A percentile compares a stretch with the other conserved stretches of the same genome.
phyloP scores from a whole-genome alignment of 2,797 vertebrate species.

The Knipowitschia caucasica region DNA sequence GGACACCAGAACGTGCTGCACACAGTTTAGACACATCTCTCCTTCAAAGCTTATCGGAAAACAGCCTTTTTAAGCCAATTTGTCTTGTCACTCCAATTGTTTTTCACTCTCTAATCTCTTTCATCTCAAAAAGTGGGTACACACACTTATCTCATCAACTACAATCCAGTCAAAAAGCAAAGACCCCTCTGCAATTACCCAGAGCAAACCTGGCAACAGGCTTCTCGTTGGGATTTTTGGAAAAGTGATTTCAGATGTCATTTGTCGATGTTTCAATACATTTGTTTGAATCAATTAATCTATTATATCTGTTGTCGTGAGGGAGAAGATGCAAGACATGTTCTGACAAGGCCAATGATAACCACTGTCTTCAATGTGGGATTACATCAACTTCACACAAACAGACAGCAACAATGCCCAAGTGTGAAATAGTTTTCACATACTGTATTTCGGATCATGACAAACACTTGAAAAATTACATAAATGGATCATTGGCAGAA shows the following conservation, averaged over 20 bases:
- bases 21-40: constrained; percentile 24
- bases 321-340: no score
- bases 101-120: constrained; percentile 44
- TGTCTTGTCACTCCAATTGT: constrained; percentile 48
- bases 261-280: neutral
- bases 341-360: no score
- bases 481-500: no score
- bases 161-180: constrained; percentile 25
- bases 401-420: no score
- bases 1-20: constrained; percentile 14
- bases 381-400: no score
- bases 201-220: constrained; percentile 15
- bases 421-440: no score
- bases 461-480: no score
- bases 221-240: constrained; percentile 32
- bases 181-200: constrained; percentile 47
- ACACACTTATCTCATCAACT: constrained; percentile 51
- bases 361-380: no score
- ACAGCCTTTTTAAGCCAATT: constrained; percentile 30
- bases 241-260: constrained; percentile 24
- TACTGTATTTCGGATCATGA: no score
- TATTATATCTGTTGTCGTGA: no score
- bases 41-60: constrained; percentile 24
- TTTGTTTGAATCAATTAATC: no score
- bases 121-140: constrained; percentile 30